Conservation (phyloP, 37 sponge, comb jelly and placozoan species). For the Chondrilla cf. caribensis region DNA sequence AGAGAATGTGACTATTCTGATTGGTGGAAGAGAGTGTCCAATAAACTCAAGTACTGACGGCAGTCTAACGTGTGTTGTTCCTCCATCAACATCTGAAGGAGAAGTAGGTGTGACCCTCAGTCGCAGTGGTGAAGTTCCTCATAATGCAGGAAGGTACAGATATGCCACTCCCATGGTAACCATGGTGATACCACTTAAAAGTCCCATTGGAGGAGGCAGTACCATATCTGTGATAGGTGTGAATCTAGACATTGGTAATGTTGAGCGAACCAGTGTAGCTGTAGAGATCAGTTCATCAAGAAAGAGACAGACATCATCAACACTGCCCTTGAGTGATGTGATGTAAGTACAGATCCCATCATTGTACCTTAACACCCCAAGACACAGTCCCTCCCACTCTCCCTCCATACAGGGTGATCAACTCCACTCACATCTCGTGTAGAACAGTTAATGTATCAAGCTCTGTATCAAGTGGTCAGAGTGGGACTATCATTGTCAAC, state of each 20-base stretch:
- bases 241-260: slow-evolving; percentile 47
- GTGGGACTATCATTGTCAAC: background rate
- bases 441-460: too few species aligned
- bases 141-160: background rate
- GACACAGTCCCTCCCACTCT: too few species aligned
- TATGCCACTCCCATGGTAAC: slow-evolving; percentile 39
- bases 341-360: background rate
- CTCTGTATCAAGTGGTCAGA: too few species aligned
- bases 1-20: slow-evolving; percentile 46
- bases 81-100: background rate
- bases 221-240: slow-evolving; percentile 60
- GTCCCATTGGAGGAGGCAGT: slow-evolving; percentile 72
- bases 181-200: slow-evolving; percentile 36
- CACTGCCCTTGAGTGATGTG: too few species aligned
- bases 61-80: background rate
- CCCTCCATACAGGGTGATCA: too few species aligned
- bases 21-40: slow-evolving; percentile 42
- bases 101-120: background rate
- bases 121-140: background rate
- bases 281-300: background rate
- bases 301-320: background rate
- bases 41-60: background rate
- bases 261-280: background rate
- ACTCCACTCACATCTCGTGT: too few species aligned
- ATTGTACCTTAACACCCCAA: background rate